These are phyloP conservation scores for Himalopsyche anomala DNA, from an alignment of 2,888 invertebrate species.

Conservation along the genomic window DNA sequence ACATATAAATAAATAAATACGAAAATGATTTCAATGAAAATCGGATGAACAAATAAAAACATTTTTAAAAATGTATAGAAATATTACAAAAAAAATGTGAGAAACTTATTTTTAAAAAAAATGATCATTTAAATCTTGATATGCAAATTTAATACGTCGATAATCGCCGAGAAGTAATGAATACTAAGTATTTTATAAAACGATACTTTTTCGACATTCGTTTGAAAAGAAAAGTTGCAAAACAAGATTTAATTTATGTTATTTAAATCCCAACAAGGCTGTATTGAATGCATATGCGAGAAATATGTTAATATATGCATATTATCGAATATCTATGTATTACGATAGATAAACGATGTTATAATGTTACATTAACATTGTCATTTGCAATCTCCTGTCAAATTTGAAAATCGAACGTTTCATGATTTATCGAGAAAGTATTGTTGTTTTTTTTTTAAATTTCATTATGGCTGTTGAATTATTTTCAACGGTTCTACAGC, in stretches of 20 bases:
- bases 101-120: not conserved
- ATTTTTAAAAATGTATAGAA: not conserved
- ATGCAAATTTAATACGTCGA: not conserved
- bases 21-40: slow-evolving; percentile 21
- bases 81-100: not conserved
- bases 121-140: not conserved
- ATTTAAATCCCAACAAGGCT: slow-evolving; percentile 17
- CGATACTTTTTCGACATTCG: not conserved
- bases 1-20: slow-evolving; percentile 27
- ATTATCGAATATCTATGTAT: not conserved
- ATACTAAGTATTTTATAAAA: not conserved
- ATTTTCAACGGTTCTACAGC: not conserved
- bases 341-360: not conserved
- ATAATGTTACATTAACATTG: not conserved
- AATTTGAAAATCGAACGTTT: not conserved
- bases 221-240: not conserved
- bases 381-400: not conserved
- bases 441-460: not conserved
- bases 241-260: slow-evolving; percentile 1
- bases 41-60: not conserved
- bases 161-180: not conserved
- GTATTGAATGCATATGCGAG: slow-evolving; percentile 2
- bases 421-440: not conserved
- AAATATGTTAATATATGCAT: not conserved
- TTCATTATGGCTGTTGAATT: slow-evolving; percentile 5